Evolutionary conservation across 2,888 invertebrate species (phyloP).

Genomic region (Habrosyne pyritoides): DNA sequence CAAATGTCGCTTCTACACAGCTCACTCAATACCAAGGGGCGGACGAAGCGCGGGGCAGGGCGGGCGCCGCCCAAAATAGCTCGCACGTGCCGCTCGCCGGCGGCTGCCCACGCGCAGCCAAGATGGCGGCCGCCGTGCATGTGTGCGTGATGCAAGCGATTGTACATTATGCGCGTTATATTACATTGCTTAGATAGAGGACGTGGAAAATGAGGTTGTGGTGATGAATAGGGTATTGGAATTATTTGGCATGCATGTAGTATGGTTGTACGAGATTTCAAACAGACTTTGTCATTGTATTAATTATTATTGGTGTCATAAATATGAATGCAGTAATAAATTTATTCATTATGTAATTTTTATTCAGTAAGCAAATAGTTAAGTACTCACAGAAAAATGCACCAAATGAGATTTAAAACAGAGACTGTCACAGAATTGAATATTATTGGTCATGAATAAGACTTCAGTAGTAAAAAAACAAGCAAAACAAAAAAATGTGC

Average conservation of each 20-base stretch:
- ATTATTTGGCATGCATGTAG: neutral
- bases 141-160: constrained; percentile 46
- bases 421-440: too few species aligned
- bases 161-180: constrained; percentile 34
- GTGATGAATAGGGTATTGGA: neutral
- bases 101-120: constrained; percentile 79
- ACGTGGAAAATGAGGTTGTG: constrained; percentile 10
- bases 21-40: constrained; percentile 30
- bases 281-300: neutral
- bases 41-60: constrained; percentile 43
- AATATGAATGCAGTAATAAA: neutral
- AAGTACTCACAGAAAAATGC: too few species aligned
- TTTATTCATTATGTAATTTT: too few species aligned
- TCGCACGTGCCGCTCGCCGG: constrained; percentile 78
- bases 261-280: neutral
- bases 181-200: constrained; percentile 18
- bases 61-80: constrained; percentile 81
- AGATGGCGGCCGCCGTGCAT: constrained; percentile 68
- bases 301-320: neutral
- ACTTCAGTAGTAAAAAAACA: too few species aligned
- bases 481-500: too few species aligned
- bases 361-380: too few species aligned
- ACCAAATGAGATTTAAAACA: too few species aligned
- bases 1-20: constrained; percentile 46
- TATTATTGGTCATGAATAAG: too few species aligned